Conservation (phyloP, 53 echinoderm and acorn worm genomes). For the Holothuria scabra region DNA sequence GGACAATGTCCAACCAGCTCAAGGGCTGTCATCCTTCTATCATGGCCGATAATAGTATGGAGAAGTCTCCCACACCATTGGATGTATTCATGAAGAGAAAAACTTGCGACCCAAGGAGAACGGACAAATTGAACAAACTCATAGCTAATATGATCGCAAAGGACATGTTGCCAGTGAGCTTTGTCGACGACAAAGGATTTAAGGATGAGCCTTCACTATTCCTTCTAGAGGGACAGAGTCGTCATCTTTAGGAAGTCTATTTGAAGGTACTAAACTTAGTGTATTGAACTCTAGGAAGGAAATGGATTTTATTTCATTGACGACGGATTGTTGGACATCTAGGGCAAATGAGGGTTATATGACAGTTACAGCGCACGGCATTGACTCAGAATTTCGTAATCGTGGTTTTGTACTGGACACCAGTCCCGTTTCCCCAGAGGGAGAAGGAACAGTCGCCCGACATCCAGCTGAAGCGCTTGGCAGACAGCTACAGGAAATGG, state of each 20-base stretch:
- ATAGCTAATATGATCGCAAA: not conserved
- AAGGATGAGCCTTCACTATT: not conserved
- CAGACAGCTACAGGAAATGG: slow-evolving; percentile 33
- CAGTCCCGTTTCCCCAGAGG: not conserved
- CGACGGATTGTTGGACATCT: slow-evolving; percentile 11
- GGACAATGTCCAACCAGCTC: slow-evolving; percentile 7
- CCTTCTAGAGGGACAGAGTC: not conserved
- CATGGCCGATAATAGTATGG: not conserved
- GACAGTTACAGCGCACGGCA: slow-evolving; percentile 24
- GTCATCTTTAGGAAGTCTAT: not conserved
- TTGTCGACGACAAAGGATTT: not conserved
- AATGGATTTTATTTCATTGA: slow-evolving; percentile 5
- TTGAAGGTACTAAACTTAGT: not conserved
- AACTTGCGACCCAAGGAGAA: too few relatives aligned
- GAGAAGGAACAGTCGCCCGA: not conserved
- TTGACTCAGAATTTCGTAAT: slow-evolving; percentile 5
- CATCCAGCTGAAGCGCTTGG: slow-evolving; percentile 56
- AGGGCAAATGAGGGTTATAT: slow-evolving; percentile 19
- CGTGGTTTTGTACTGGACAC: slow-evolving; percentile 52
- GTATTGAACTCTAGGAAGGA: not conserved
- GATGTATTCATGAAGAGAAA: too few relatives aligned
- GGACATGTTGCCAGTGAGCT: not conserved
- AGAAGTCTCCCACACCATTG: too few relatives aligned
- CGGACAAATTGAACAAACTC: not conserved
- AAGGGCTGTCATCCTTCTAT: not conserved